Evolutionary conservation across 2,113 vertebrate species (phyloP).

Genomic region (Apteryx owenii): DNA sequence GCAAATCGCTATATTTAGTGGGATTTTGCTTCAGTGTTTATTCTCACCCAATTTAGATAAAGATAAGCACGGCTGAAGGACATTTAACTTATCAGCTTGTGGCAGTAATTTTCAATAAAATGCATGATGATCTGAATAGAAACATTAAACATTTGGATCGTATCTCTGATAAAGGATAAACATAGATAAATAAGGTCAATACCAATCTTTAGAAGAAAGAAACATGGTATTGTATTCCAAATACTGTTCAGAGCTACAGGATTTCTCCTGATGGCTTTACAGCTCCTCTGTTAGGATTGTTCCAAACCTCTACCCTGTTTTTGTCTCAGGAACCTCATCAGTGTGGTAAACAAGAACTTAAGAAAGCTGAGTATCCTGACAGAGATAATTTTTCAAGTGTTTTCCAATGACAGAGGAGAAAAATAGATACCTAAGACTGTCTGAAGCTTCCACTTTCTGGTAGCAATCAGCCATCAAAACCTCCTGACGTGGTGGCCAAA

Average conservation of each 20-base stretch:
- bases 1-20: neutral
- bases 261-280: neutral
- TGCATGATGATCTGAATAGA: neutral
- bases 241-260: neutral
- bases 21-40: neutral
- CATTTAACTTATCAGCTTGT: neutral
- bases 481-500: neutral
- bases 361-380: neutral
- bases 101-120: neutral
- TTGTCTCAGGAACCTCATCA: neutral
- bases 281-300: neutral
- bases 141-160: neutral
- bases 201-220: neutral
- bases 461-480: neutral
- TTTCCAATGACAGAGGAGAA: neutral
- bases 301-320: neutral
- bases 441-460: neutral
- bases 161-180: neutral
- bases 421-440: neutral
- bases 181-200: neutral
- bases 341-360: neutral
- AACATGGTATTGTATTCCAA: neutral
- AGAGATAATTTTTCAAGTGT: neutral
- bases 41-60: neutral
- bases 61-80: neutral